phyloP scores from a whole-genome alignment of 2,888 invertebrate genomes.

The Priocnemis perturbator region DNA sequence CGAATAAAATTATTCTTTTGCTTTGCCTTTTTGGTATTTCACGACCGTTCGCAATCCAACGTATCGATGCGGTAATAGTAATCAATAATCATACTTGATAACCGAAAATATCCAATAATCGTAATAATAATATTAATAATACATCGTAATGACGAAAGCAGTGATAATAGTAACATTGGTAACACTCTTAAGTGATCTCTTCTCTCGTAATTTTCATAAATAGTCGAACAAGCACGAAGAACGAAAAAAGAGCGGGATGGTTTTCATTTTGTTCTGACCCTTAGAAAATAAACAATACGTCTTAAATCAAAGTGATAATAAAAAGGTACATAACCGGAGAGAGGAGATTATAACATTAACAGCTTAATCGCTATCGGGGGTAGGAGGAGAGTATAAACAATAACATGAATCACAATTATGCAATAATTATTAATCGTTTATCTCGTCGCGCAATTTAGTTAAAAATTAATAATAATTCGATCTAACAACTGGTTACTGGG shows the following conservation, averaged over 20 bases:
- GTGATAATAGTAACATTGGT: slow-evolving; percentile 69
- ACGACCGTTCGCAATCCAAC: slow-evolving; percentile 27
- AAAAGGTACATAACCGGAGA: slow-evolving; percentile 66
- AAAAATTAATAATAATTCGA: slow-evolving; percentile 70
- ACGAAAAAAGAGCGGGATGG: slow-evolving; percentile 26
- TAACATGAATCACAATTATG: slow-evolving; percentile 74
- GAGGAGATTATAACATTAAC: slow-evolving; percentile 73
- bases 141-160: slow-evolving; percentile 53
- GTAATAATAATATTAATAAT: slow-evolving; percentile 57
- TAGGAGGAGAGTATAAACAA: slow-evolving; percentile 68
- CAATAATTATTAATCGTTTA: slow-evolving; percentile 64
- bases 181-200: slow-evolving; percentile 66
- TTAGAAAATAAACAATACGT: slow-evolving; percentile 24
- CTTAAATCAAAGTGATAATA: slow-evolving; percentile 40
- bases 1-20: slow-evolving; percentile 24
- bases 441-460: slow-evolving; percentile 55
- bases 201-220: slow-evolving; percentile 45
- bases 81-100: slow-evolving; percentile 26
- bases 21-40: slow-evolving; percentile 36
- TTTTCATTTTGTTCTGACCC: not conserved
- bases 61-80: slow-evolving; percentile 13
- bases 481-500: slow-evolving; percentile 70
- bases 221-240: slow-evolving; percentile 33
- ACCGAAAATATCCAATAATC: slow-evolving; percentile 22
- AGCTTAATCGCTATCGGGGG: slow-evolving; percentile 70